Evolutionary conservation across 2,113 vertebrate genomes (phyloP).

Genomic region (Camelus dromedarius): DNA sequence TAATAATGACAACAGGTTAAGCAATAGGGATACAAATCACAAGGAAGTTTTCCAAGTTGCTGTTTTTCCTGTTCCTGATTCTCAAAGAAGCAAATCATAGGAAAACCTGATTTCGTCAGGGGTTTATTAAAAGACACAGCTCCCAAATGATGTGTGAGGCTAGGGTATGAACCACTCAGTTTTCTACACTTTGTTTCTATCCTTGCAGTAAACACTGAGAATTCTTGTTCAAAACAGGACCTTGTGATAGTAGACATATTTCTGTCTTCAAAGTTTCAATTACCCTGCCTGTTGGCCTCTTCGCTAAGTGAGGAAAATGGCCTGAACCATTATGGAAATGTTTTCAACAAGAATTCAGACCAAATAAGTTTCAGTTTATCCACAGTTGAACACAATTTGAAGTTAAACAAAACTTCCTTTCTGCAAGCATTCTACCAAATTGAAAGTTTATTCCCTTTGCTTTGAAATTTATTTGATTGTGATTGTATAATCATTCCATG

Average conservation of each 20-base stretch:
- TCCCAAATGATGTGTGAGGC: background rate
- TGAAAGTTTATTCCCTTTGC: constrained; percentile 27
- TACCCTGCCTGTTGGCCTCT: background rate
- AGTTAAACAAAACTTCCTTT: constrained; percentile 53
- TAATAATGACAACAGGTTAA: background rate
- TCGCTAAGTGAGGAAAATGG: background rate
- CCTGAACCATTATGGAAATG: constrained; percentile 30
- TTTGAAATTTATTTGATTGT: constrained; percentile 61
- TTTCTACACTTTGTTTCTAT: background rate
- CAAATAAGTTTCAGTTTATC: constrained; percentile 55
- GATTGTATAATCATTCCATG: constrained; percentile 31
- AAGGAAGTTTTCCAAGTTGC: constrained; percentile 21
- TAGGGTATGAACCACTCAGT: background rate
- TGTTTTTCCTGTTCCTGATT: background rate
- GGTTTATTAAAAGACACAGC: background rate
- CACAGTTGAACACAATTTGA: constrained; percentile 45
- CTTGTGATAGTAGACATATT: background rate
- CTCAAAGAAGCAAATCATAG: constrained; percentile 23
- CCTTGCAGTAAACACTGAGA: background rate
- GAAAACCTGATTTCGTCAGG: background rate
- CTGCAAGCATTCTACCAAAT: constrained; percentile 32
- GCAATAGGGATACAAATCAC: background rate
- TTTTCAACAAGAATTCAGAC: constrained; percentile 55
- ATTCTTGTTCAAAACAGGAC: background rate
- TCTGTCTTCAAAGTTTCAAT: background rate